Evolutionary conservation across 2,888 invertebrate species (phyloP).

Genomic region (Blomia tropicalis): DNA sequence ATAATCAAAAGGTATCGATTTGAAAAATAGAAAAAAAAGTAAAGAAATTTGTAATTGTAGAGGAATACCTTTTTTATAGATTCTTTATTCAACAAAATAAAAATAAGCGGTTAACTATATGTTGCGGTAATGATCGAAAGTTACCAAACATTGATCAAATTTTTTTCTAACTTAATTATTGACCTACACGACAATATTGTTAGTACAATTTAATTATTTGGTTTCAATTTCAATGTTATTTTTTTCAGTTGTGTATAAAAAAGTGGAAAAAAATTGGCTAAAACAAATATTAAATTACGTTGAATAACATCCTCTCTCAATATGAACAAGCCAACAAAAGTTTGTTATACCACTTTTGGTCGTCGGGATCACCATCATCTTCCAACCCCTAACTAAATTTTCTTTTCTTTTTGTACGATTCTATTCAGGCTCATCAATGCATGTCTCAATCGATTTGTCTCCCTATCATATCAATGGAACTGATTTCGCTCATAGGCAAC

Average conservation of each 20-base stretch:
- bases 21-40: not conserved
- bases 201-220: not conserved
- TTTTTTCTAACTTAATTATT: constrained; percentile 7
- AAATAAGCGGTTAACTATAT: not conserved
- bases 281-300: constrained; percentile 4
- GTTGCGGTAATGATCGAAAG: not conserved
- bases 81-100: too few relatives aligned
- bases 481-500: not conserved
- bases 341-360: too few relatives aligned
- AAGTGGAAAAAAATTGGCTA: too few relatives aligned
- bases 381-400: too few relatives aligned
- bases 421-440: constrained; percentile 8
- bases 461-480: not conserved
- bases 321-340: too few relatives aligned
- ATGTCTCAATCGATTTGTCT: constrained; percentile 8
- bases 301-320: too few relatives aligned
- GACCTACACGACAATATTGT: too few relatives aligned
- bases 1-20: constrained; percentile 9
- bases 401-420: not conserved
- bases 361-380: too few relatives aligned
- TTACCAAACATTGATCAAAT: not conserved
- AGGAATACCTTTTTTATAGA: too few relatives aligned
- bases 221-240: not conserved
- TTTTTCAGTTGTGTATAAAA: not conserved
- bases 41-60: too few relatives aligned